Percentiles rank a stretch among this genome's conserved stretches.
These are phyloP conservation scores for Trinectes maculatus DNA, from an alignment of 2,113 vertebrate genomes.

Conservation along the genomic window DNA sequence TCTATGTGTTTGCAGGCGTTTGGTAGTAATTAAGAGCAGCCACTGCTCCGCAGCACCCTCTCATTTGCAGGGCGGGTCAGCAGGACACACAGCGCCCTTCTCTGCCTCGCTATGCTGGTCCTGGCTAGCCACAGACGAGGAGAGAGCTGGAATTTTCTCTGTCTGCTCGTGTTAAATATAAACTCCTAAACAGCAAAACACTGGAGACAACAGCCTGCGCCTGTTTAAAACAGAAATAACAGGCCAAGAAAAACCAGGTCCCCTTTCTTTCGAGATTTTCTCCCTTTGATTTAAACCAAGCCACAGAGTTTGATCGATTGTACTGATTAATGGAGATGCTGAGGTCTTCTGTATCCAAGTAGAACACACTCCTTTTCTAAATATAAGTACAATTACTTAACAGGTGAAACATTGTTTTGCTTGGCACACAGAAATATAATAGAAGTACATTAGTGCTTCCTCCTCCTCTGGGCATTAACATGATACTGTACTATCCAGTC, in stretches of 20 bases:
- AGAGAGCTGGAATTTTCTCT: conserved; percentile 73
- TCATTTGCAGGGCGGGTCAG: conserved; percentile 85
- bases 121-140: conserved; percentile 70
- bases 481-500: conserved; percentile 42
- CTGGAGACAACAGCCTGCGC: conserved; percentile 54
- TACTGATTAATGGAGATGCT: conserved; percentile 36
- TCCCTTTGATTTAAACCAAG: conserved; percentile 31
- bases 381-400: conserved; percentile 66
- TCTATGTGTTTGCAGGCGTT: conserved; percentile 76
- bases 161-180: conserved; percentile 80
- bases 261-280: conserved; percentile 26
- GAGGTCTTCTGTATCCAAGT: conserved; percentile 49
- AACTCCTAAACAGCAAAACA: conserved; percentile 71
- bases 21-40: conserved; percentile 82
- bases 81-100: conserved; percentile 74
- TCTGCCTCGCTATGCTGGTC: conserved; percentile 64
- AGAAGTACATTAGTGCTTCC: conserved; percentile 49
- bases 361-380: conserved; percentile 50
- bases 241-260: conserved; percentile 27
- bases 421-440: conserved; percentile 63
- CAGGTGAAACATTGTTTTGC: conserved; percentile 65
- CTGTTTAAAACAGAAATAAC: conserved; percentile 63
- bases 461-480: conserved; percentile 65
- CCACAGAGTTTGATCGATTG: conserved; percentile 47
- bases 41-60: conserved; percentile 78